Conservation (phyloP, 2,797 vertebrate genomes). For the Cephalopachus bancanus region DNA sequence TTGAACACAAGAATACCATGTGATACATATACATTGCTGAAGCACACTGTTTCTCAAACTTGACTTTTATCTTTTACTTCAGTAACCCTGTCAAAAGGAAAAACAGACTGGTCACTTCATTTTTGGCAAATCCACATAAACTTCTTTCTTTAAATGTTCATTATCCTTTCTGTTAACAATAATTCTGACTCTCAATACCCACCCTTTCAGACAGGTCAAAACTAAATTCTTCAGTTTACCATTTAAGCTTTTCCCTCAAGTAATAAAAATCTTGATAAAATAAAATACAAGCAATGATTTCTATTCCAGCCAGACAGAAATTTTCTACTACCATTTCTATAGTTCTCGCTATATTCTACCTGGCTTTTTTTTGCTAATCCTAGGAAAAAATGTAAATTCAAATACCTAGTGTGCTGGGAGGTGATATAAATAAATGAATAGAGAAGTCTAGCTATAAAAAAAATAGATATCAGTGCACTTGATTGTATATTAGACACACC, state of each 20-base stretch:
- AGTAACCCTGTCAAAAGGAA: slow-evolving; percentile 13
- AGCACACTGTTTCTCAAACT: slow-evolving; percentile 34
- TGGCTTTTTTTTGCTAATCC: background rate
- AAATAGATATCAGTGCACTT: background rate
- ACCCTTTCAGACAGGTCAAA: background rate
- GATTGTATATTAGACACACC: background rate
- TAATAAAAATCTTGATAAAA: background rate
- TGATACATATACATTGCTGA: background rate
- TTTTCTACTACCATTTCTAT: background rate
- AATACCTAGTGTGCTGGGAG: background rate
- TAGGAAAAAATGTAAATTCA: background rate
- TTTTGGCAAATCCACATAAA: background rate
- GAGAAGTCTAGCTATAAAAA: background rate
- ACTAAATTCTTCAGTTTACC: background rate
- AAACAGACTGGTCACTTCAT: background rate
- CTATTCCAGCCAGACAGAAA: background rate
- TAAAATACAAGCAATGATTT: background rate
- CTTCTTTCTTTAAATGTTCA: slow-evolving; percentile 8
- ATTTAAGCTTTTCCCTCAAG: background rate
- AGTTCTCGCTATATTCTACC: slow-evolving; percentile 16
- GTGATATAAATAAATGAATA: background rate
- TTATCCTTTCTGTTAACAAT: slow-evolving; percentile 39
- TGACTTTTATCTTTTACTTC: background rate
- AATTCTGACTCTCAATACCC: background rate
- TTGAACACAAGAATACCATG: slow-evolving; percentile 1